Evolutionary conservation across 2,888 invertebrate species (phyloP).

Genomic region (Aphidoletes aphidimyza): DNA sequence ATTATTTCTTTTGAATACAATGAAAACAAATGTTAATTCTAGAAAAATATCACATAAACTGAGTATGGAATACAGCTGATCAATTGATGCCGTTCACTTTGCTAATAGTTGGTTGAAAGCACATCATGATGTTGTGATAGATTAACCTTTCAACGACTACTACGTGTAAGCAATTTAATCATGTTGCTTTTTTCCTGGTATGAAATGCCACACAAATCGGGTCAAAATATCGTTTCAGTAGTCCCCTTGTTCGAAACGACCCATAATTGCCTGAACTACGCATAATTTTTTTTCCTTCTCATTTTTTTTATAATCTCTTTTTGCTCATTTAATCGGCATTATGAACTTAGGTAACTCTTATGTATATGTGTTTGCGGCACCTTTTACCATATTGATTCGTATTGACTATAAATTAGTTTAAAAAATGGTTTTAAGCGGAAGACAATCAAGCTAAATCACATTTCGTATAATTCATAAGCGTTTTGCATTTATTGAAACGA

Average conservation of each 20-base stretch:
- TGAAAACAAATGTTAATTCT: too few species aligned
- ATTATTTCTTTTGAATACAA: too few species aligned
- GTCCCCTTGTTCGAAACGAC: not conserved
- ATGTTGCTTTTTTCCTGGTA: not conserved
- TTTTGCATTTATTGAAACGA: too few species aligned
- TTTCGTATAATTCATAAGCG: too few species aligned
- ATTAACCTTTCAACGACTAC: not conserved
- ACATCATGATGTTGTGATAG: not conserved
- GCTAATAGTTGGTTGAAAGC: not conserved
- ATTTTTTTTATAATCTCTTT: not conserved
- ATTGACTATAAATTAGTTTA: too few species aligned
- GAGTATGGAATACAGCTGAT: not conserved
- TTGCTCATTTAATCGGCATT: not conserved
- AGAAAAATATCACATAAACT: not conserved
- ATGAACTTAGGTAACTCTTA: constrained; percentile 8
- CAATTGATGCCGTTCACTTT: constrained; percentile 30
- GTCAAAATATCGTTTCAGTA: not conserved
- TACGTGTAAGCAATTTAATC: not conserved
- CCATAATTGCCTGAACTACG: too few species aligned
- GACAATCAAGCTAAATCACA: not conserved
- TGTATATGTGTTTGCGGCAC: not conserved
- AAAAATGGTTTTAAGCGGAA: not conserved
- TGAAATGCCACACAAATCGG: not conserved
- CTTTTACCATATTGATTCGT: too few species aligned
- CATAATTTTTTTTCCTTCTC: too few species aligned